Evolutionary conservation across 1,140 invertebrate species (phyloP).

Genomic region (Drosophila hydei): DNA sequence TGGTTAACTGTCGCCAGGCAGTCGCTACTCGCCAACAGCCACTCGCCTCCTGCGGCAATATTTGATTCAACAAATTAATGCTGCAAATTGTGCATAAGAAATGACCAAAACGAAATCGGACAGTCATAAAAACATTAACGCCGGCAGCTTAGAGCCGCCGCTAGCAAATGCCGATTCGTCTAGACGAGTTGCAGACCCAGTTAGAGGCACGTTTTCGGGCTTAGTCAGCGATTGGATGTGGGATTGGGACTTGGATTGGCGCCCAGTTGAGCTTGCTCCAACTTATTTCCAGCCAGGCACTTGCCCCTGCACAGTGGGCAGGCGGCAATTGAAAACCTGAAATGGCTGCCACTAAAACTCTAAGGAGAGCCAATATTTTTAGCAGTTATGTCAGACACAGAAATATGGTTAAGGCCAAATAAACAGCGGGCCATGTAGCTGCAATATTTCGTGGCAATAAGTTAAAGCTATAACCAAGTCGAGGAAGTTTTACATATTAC

Average conservation of each 20-base stretch:
- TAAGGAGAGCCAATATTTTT: neutral
- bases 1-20: constrained; percentile 17
- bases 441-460: neutral
- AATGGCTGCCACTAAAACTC: neutral
- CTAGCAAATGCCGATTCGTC: constrained; percentile 32
- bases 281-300: neutral
- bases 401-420: neutral
- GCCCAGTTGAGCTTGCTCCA: neutral
- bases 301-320: constrained; percentile 28
- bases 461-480: too few relatives aligned
- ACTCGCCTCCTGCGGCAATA: constrained; percentile 8
- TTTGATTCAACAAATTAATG: constrained; percentile 58
- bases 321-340: neutral
- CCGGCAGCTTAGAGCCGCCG: constrained; percentile 3
- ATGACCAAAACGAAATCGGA: constrained; percentile 24
- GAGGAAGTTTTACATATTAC: neutral
- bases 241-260: constrained; percentile 5
- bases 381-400: neutral
- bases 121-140: constrained; percentile 13
- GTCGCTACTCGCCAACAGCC: neutral
- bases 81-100: constrained; percentile 54
- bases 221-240: constrained; percentile 15
- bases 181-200: constrained; percentile 13
- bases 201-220: constrained; percentile 1
- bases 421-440: neutral